Base-by-base conservation (phyloP, 2,113 vertebrate species). In the Ursus arctos region DNA sequence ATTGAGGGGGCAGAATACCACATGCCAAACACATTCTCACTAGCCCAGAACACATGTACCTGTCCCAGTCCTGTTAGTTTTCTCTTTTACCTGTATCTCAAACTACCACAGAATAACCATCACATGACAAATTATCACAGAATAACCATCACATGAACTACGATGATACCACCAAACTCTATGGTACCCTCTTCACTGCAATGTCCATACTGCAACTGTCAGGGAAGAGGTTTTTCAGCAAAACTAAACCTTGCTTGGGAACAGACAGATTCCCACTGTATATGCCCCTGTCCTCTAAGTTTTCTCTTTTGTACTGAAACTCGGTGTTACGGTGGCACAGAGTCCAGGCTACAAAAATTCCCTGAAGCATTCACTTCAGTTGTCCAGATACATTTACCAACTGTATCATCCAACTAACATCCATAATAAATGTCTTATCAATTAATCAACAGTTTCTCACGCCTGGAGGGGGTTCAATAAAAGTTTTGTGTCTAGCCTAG, bases 221-320 rank as follows among this genome's bases (percentile, higher is more conserved):
- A 71, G 47, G 40, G 21, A 31, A 82, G 31, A 89, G 59, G 55
- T 79, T 33, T 91, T 28, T 77, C 12, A 47, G 31, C 16, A 61
- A 80, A 90, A 83, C 40, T 28, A 83, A 87, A 84, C 12, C 31
- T 13, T 74, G 26, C 61, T 36, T 77, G n/a, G 40, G 69, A 85
- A 85, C 26, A 77, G 83, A 79, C 6, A 2, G 74, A 81, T 31
- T 40, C 43, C 43, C 36, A 51, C 21, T n/a, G 57, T 53, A 82
- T 0, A 65, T 0, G n/a, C 6, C 13, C 15, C n/a, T 3, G 10
- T 31, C 86, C 4, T 47, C 76, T 53, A 47, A 81, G 13, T 28
- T 91, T 24, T 49, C 79, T 63, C 63, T 16, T 26, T 3, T 69
- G 2, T 67, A 33, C 14, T 94, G 67, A 36, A 72, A 97, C 80